phyloP scores from a whole-genome alignment of 2,888 invertebrate genomes.

The Opisthograptis luteolata region DNA sequence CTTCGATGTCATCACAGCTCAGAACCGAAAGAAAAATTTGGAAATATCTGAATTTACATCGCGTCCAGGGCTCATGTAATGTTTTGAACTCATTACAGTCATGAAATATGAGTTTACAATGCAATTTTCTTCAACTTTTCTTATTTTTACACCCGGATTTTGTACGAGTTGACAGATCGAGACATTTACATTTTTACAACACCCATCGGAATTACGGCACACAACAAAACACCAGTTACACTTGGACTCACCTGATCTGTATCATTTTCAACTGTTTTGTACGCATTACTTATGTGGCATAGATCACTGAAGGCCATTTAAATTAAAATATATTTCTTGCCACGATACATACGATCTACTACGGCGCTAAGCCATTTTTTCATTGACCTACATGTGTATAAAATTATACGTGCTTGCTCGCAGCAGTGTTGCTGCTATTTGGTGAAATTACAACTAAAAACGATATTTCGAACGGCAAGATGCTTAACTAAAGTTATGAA shows the following conservation, averaged over 20 bases:
- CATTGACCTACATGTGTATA: constrained; percentile 84
- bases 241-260: constrained; percentile 76
- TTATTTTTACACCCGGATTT: constrained; percentile 70
- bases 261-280: constrained; percentile 82
- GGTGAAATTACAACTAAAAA: constrained; percentile 30
- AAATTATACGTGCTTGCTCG: constrained; percentile 73
- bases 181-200: constrained; percentile 67
- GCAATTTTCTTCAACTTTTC: constrained; percentile 54
- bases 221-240: constrained; percentile 61
- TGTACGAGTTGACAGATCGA: constrained; percentile 78
- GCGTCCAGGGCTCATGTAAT: constrained; percentile 3
- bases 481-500: neutral
- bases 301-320: constrained; percentile 85
- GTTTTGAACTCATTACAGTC: constrained; percentile 15
- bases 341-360: constrained; percentile 80
- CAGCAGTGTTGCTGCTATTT: constrained; percentile 71
- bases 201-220: constrained; percentile 64
- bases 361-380: constrained; percentile 82
- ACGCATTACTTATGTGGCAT: constrained; percentile 81
- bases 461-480: neutral
- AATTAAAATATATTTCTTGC: constrained; percentile 81
- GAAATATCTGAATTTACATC: constrained; percentile 23
- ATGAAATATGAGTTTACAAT: constrained; percentile 16
- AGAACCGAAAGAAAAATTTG: constrained; percentile 22
- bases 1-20: constrained; percentile 69